Evolutionary conservation across 2,888 invertebrate species (phyloP), one percentile per base, ranked within the genome.

Genomic region (Ischnus inquisitorius): DNA sequence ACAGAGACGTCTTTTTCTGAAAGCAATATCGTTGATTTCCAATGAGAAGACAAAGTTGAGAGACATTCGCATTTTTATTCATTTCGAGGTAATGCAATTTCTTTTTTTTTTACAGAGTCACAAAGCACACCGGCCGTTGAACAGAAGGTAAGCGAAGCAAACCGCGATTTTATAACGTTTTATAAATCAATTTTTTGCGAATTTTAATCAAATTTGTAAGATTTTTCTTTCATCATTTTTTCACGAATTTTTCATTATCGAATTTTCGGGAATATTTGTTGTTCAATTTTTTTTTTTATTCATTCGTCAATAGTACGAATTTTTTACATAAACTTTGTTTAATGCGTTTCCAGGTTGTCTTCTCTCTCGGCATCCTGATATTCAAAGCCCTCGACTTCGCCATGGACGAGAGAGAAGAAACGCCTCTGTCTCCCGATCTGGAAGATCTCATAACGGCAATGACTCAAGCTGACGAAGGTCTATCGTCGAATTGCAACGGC

Each of bases 321-420:
- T 12, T 34, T 51, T 28, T 34, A 34, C 4, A 85, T 93, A 5
- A 46, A 46, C 1, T 84, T 93, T 91, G 95, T 95, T 1, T 41
- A 54, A n/a, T 41, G 28, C 62, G 43, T 91, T 95, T 95, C 1
- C 95, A 98, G 97, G 94, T 97, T 92, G 95, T 97, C 88, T 95
- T 96, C 85, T 96, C 96, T 89, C 94, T 99, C 90, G 99, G 98
- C 62, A 94, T 97, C 90, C 96, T 97, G 88, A 96, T 98, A 88
- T 99, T 97, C 94, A 96, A 96, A 90, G 98, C 98, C 51, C 94
- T 99, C 93, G 98, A 99, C 94, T 98, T 97, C 94, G 97, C 98
- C 88, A 95, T 97, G 90, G 95, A 96, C 60, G 97, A 97, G 89
- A 97, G 97, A 85, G 98, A 98, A 94, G 98, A 98, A 94, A 95